Conservation (phyloP, 1,140 invertebrate species). For the Steinernema khuongi region DNA sequence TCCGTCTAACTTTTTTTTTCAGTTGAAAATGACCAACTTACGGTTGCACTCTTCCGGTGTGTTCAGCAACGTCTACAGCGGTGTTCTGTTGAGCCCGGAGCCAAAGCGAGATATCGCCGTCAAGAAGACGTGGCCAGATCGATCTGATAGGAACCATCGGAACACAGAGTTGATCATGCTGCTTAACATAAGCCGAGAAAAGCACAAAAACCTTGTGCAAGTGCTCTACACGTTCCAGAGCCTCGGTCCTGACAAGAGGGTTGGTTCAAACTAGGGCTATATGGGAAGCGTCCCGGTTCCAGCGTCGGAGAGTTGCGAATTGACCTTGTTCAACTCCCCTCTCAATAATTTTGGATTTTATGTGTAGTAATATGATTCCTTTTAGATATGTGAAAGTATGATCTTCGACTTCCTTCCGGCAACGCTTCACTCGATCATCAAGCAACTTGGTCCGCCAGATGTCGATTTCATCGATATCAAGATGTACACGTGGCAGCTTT, state of each 20-base stretch:
- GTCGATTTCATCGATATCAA: slow-evolving; percentile 40
- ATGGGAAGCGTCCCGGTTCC: neutral
- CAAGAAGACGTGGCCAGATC: slow-evolving; percentile 46
- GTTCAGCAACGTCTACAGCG: slow-evolving; percentile 47
- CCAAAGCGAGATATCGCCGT: slow-evolving; percentile 34
- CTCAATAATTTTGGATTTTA: too few species aligned
- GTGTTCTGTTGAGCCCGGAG: slow-evolving; percentile 19
- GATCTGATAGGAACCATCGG: neutral
- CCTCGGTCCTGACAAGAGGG: slow-evolving; percentile 29
- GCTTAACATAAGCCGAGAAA: slow-evolving; percentile 28
- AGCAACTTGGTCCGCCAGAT: slow-evolving; percentile 21
- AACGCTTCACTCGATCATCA: slow-evolving; percentile 31
- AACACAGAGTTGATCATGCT: slow-evolving; percentile 38
- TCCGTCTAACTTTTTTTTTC: neutral
- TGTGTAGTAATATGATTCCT: neutral
- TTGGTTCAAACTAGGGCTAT: slow-evolving; percentile 20
- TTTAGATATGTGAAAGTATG: slow-evolving; percentile 42
- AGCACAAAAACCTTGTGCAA: slow-evolving; percentile 48
- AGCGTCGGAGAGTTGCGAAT: too few species aligned
- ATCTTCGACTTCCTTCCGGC: slow-evolving; percentile 45
- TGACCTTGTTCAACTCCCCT: too few species aligned
- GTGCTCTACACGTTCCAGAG: slow-evolving; percentile 42
- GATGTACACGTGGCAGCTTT: slow-evolving; percentile 48
- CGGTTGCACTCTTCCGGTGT: slow-evolving; percentile 42
- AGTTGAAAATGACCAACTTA: slow-evolving; percentile 42